Percentiles rank a stretch among this genome's conserved stretches.
Conservation (phyloP, 2,888 invertebrate species). For the Fragum fragum region DNA sequence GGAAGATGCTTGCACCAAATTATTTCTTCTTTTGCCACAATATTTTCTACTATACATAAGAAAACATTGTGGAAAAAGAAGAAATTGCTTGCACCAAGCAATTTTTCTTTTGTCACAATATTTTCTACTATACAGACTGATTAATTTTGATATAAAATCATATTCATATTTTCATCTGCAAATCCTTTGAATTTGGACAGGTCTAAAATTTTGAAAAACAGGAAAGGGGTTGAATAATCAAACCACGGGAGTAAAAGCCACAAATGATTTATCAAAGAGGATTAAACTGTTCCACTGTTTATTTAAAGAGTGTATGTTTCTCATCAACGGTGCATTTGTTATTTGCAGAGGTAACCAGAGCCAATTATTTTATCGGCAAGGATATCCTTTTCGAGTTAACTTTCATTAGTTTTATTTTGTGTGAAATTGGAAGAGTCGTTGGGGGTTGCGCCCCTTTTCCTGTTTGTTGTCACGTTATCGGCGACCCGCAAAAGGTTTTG, state of each 20-base stretch:
- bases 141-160: too few relatives aligned
- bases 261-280: conserved; percentile 2
- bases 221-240: too few relatives aligned
- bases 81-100: too few relatives aligned
- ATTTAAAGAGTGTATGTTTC: conserved; percentile 8
- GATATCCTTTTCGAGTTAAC: conserved; percentile 24
- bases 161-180: too few relatives aligned
- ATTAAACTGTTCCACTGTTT: conserved; percentile 5
- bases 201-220: too few relatives aligned
- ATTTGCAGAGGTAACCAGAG: conserved; percentile 4
- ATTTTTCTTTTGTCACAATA: too few relatives aligned
- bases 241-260: not conserved
- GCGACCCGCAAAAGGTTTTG: conserved; percentile 9
- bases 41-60: too few relatives aligned
- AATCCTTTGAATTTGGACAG: too few relatives aligned
- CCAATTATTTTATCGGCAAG: conserved; percentile 13
- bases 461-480: conserved; percentile 4
- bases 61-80: too few relatives aligned
- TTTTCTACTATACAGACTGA: too few relatives aligned
- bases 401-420: conserved; percentile 27
- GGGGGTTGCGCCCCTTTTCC: conserved; percentile 13
- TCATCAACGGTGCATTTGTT: conserved; percentile 24
- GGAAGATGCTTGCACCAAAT: too few relatives aligned
- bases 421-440: conserved; percentile 14
- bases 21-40: too few relatives aligned